Evolutionary conservation across 1,140 invertebrate genomes (phyloP).

Genomic region (Drosophila serrata): DNA sequence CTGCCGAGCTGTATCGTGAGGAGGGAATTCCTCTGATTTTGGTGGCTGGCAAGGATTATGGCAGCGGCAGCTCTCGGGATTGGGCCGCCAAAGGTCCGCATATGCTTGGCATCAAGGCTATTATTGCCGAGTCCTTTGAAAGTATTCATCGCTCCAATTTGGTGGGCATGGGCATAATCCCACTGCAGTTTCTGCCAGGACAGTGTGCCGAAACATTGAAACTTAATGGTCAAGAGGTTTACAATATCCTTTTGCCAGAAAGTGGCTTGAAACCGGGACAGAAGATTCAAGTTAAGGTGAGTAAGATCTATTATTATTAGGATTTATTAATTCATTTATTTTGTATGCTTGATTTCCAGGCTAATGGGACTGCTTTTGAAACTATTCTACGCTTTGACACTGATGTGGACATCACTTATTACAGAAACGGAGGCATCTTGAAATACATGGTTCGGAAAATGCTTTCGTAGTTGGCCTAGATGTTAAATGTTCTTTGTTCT

Average conservation of each 20-base stretch:
- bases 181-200: conserved; percentile 95
- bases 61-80: too few species aligned
- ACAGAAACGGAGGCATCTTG: conserved; percentile 96
- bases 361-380: conserved; percentile 86
- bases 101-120: conserved; percentile 90
- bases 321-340: not conserved
- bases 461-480: conserved; percentile 66
- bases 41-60: too few species aligned
- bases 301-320: too few species aligned
- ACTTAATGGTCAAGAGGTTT: conserved; percentile 94
- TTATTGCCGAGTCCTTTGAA: conserved; percentile 97
- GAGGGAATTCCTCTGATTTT: too few species aligned
- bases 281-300: conserved; percentile 77
- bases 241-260: conserved; percentile 91
- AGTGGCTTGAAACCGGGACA: conserved; percentile 86
- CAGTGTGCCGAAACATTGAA: conserved; percentile 93
- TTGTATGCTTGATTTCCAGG: conserved; percentile 45
- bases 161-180: conserved; percentile 99
- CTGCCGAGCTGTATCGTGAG: too few species aligned
- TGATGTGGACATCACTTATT: conserved; percentile 98
- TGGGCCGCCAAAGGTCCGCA: too few species aligned
- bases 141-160: conserved; percentile 96
- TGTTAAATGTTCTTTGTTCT: not conserved
- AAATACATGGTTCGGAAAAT: conserved; percentile 99
- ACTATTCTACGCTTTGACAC: conserved; percentile 93